A percentile compares a stretch with the other conserved stretches of the same genome.
Evolutionary conservation across 2,113 vertebrate genomes (phyloP).

Genomic region (Dissostichus mawsoni): DNA sequence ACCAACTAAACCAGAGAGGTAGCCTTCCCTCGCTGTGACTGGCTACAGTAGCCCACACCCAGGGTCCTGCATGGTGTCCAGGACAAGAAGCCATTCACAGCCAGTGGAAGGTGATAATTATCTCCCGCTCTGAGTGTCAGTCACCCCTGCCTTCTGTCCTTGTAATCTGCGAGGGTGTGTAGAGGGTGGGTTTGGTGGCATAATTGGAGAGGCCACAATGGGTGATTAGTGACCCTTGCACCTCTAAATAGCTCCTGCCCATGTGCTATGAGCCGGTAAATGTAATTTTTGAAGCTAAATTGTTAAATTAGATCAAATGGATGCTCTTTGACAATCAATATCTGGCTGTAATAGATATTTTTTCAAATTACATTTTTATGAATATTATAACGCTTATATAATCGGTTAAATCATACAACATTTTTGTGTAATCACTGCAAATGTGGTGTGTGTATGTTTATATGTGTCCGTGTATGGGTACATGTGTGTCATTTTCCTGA

Average conservation of each 20-base stretch:
- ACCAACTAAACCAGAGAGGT: slow-evolving; percentile 38
- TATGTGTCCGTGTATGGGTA: not conserved
- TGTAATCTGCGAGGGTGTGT: slow-evolving; percentile 62
- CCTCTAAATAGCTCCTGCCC: slow-evolving; percentile 54
- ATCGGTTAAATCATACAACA: slow-evolving; percentile 8
- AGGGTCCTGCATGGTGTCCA: slow-evolving; percentile 34
- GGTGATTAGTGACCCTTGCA: slow-evolving; percentile 66
- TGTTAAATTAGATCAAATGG: slow-evolving; percentile 53
- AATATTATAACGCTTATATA: slow-evolving; percentile 29
- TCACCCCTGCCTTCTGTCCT: slow-evolving; percentile 54
- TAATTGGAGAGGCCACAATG: slow-evolving; percentile 54
- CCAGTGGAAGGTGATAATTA: slow-evolving; percentile 78
- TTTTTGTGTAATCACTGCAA: slow-evolving; percentile 19
- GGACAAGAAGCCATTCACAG: slow-evolving; percentile 74
- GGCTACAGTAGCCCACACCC: slow-evolving; percentile 38
- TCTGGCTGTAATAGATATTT: slow-evolving; percentile 31
- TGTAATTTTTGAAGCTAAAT: slow-evolving; percentile 51
- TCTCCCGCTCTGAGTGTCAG: slow-evolving; percentile 69
- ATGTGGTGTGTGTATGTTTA: slow-evolving; percentile 7
- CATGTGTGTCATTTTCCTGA: slow-evolving; percentile 46
- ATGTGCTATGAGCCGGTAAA: slow-evolving; percentile 47
- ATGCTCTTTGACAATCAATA: slow-evolving; percentile 34
- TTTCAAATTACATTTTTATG: slow-evolving; percentile 19
- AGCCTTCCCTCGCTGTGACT: slow-evolving; percentile 14
- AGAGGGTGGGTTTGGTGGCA: slow-evolving; percentile 41